Percentiles rank a stretch among this genome's conserved stretches.
Evolutionary conservation across 2,797 vertebrate species (phyloP).

Genomic region (Gymnodraco acuticeps): DNA sequence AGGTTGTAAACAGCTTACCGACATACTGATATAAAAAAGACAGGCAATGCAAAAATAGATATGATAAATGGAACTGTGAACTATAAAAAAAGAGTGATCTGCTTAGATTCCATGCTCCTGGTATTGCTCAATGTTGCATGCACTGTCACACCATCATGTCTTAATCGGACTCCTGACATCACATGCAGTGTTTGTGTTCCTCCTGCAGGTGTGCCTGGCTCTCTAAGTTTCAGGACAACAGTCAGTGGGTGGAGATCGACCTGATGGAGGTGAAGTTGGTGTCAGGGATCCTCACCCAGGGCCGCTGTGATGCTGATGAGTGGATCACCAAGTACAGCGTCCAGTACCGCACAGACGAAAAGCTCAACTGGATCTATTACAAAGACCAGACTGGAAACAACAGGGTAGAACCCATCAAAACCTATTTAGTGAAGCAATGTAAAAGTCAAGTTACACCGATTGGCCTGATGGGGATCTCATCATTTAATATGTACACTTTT

Average conservation of each 20-base stretch:
- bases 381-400: conserved; percentile 99
- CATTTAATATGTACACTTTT: background rate
- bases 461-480: background rate
- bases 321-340: conserved; percentile 98
- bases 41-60: background rate
- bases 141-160: too few relatives aligned
- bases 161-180: too few relatives aligned
- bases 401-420: conserved; percentile 80
- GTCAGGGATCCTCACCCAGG: conserved; percentile 95
- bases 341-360: conserved; percentile 91
- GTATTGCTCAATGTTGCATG: too few relatives aligned
- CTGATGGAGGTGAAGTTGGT: conserved; percentile 92
- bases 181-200: background rate
- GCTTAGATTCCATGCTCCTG: too few relatives aligned
- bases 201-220: conserved; percentile 94
- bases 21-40: conserved; percentile 16
- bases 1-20: background rate
- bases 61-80: background rate
- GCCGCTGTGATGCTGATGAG: conserved; percentile 96
- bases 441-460: background rate
- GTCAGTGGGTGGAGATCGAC: conserved; percentile 97
- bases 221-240: conserved; percentile 96
- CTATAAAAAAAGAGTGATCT: background rate
- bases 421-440: background rate
- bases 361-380: conserved; percentile 97